Conservation (phyloP, 2,888 invertebrate species). For the Leucozona laternaria region DNA sequence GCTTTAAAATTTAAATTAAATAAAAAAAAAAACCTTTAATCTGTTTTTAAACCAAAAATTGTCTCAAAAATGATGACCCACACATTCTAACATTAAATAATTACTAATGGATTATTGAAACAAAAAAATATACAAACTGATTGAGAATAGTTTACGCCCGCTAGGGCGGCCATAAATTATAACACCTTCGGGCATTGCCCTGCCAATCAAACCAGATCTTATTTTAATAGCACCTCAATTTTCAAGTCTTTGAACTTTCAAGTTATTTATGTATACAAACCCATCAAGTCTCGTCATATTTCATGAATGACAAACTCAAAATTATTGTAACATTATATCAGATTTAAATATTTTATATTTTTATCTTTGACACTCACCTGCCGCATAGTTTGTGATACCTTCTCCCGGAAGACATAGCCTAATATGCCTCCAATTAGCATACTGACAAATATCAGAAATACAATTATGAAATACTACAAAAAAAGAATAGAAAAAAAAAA, state of each 20-base stretch:
- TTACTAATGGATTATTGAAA: not conserved
- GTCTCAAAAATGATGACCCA: not conserved
- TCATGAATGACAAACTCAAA: not conserved
- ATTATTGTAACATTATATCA: not conserved
- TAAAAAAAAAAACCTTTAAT: not conserved
- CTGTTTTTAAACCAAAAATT: not conserved
- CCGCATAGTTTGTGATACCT: conserved; percentile 90
- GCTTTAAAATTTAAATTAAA: not conserved
- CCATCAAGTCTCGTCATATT: no score
- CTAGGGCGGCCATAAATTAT: not conserved
- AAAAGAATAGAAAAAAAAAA: conserved; percentile 66
- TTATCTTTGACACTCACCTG: conserved; percentile 82
- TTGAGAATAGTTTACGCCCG: not conserved
- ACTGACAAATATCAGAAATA: conserved; percentile 94
- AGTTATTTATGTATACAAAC: conserved; percentile 4
- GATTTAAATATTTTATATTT: not conserved
- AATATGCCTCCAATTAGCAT: conserved; percentile 96
- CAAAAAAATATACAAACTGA: not conserved
- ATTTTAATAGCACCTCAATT: not conserved
- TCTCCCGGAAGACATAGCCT: conserved; percentile 94
- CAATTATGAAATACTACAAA: conserved; percentile 94
- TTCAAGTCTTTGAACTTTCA: conserved; percentile 16
- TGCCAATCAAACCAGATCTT: conserved; percentile 17
- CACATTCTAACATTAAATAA: not conserved
- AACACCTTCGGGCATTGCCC: not conserved